Percentiles rank a stretch among this genome's conserved stretches.
Evolutionary conservation across 2,797 vertebrate species (phyloP).

Genomic region (Pantherophis vulpinus): DNA sequence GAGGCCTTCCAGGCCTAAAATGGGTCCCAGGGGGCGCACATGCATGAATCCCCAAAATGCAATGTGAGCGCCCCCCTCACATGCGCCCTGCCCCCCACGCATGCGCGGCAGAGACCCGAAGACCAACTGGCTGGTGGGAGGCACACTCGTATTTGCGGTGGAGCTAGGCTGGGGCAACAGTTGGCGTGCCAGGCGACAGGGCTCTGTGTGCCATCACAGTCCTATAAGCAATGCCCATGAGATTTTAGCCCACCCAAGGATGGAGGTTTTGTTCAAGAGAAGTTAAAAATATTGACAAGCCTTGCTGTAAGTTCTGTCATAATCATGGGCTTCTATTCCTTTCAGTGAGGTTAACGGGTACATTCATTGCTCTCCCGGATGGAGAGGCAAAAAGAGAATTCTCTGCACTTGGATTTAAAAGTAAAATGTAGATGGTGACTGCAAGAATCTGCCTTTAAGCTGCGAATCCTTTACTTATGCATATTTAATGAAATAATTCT

Average conservation of each 20-base stretch:
- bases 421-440: not conserved
- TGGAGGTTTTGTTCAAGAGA: not conserved
- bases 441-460: not conserved
- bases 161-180: too few relatives aligned
- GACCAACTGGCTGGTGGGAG: too few relatives aligned
- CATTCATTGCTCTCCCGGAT: not conserved
- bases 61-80: too few relatives aligned
- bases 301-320: not conserved
- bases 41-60: too few relatives aligned
- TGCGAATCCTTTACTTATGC: not conserved
- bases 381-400: not conserved
- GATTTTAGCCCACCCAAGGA: not conserved
- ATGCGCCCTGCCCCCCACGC: too few relatives aligned
- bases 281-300: not conserved
- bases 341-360: not conserved
- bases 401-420: not conserved
- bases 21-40: too few relatives aligned
- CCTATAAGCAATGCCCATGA: not conserved
- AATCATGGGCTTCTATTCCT: not conserved
- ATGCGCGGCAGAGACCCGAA: too few relatives aligned
- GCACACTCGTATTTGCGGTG: too few relatives aligned
- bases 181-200: too few relatives aligned
- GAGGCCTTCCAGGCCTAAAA: too few relatives aligned
- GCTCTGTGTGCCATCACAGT: too few relatives aligned
- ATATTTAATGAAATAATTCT: not conserved